A percentile compares a stretch with the other conserved stretches of the same genome.
Evolutionary conservation across 2,797 vertebrate species (phyloP).

Genomic region (Lycodopsis pacificus): DNA sequence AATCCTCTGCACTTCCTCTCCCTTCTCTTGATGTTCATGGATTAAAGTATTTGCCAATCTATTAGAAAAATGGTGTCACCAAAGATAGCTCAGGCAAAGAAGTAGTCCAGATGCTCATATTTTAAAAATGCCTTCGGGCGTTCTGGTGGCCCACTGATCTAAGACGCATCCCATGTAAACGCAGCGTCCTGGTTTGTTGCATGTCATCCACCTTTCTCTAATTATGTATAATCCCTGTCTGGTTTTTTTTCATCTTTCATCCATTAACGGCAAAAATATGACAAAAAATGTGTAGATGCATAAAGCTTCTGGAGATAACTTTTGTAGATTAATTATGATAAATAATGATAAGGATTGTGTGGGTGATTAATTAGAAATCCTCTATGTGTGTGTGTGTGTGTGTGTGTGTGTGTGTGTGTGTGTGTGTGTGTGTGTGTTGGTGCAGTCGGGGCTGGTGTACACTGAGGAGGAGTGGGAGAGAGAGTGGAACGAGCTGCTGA

Average conservation of each 20-base stretch:
- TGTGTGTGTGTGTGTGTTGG: constrained; percentile 20
- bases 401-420: constrained; percentile 30
- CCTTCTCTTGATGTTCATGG: constrained; percentile 46
- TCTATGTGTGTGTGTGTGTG: constrained; percentile 8
- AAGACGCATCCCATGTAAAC: constrained; percentile 21
- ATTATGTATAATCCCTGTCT: constrained; percentile 7
- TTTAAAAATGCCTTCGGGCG: constrained; percentile 51
- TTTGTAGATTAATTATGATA: neutral
- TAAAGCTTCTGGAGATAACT: constrained; percentile 14
- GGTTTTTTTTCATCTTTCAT: neutral
- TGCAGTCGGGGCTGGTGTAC: constrained; percentile 96
- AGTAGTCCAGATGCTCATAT: constrained; percentile 66
- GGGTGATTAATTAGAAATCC: constrained; percentile 31
- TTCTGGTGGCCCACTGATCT: constrained; percentile 39
- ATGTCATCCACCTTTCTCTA: constrained; percentile 17
- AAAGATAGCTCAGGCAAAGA: constrained; percentile 64
- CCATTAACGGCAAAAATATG: neutral
- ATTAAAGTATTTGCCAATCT: constrained; percentile 63
- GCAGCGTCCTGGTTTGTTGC: constrained; percentile 31
- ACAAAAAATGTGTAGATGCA: neutral
- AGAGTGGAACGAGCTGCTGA: constrained; percentile 97
- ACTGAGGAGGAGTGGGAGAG: constrained; percentile 98
- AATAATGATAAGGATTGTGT: constrained; percentile 51
- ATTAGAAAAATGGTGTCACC: constrained; percentile 61
- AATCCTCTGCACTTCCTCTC: constrained; percentile 48